Percentiles rank a stretch among this genome's conserved stretches.
Evolutionary conservation across 2,113 vertebrate genomes (phyloP).

Genomic region (Hassar affinis): DNA sequence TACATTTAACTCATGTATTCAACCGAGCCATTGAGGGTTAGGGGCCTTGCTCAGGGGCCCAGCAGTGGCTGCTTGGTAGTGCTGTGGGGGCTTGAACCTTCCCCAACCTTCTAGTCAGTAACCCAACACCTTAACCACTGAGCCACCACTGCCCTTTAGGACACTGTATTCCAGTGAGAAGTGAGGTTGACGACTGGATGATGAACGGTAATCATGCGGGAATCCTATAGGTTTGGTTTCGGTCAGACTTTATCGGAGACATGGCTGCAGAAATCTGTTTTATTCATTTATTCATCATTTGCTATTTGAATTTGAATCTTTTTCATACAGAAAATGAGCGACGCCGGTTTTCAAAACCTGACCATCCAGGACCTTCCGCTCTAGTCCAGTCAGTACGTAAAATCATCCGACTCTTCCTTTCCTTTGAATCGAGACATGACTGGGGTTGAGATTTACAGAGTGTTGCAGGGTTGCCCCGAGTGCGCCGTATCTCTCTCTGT

Average conservation of each 20-base stretch:
- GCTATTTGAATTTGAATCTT: neutral
- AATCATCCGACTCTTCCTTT: neutral
- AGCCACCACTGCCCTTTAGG: too few species aligned
- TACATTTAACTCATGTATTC: too few species aligned
- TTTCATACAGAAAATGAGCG: too few species aligned
- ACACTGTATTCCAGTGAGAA: too few species aligned
- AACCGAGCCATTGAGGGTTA: too few species aligned
- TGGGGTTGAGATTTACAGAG: neutral
- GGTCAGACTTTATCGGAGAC: conserved; percentile 70
- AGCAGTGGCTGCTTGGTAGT: too few species aligned
- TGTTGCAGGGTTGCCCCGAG: conserved; percentile 31
- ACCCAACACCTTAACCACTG: too few species aligned
- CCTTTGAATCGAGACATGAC: neutral
- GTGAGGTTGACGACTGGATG: too few species aligned
- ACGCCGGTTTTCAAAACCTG: too few species aligned
- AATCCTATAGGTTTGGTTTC: conserved; percentile 58
- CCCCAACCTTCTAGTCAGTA: too few species aligned
- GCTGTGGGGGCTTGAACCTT: too few species aligned
- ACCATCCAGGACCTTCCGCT: neutral
- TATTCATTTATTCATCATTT: neutral
- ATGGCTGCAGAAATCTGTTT: conserved; percentile 52
- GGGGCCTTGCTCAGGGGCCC: too few species aligned
- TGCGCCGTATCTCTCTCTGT: conserved; percentile 10
- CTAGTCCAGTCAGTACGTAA: neutral
- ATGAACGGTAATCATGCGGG: conserved; percentile 59